A percentile compares a stretch with the other conserved stretches of the same genome.
These are phyloP conservation scores for Temnothorax rugatulus DNA, from an alignment of 2,888 invertebrate species.

Conservation along the genomic window DNA sequence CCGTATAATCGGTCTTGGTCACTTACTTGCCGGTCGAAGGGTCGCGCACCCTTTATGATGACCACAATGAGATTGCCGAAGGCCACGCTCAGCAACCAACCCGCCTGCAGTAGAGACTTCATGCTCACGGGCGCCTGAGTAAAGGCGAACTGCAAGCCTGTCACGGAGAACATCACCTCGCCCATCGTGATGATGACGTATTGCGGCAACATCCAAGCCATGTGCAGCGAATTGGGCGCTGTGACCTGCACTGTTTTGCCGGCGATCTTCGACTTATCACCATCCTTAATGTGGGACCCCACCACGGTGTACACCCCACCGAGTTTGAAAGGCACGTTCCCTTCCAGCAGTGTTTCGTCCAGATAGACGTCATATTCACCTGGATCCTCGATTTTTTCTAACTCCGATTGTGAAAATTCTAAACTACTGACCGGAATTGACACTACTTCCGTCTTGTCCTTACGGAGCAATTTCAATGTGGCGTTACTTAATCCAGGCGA, in stretches of 20 bases:
- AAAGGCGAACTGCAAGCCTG: constrained; percentile 98
- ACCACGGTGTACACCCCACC: constrained; percentile 91
- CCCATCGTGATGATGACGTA: constrained; percentile 96
- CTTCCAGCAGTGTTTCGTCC: constrained; percentile 81
- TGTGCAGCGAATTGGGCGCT: constrained; percentile 91
- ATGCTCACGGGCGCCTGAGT: constrained; percentile 96
- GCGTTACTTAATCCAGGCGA: background rate
- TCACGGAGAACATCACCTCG: constrained; percentile 98
- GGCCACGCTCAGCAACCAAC: constrained; percentile 97
- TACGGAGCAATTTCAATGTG: constrained; percentile 29
- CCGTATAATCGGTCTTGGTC: background rate
- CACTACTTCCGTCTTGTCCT: background rate
- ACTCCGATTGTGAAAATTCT: background rate
- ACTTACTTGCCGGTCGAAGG: constrained; percentile 91
- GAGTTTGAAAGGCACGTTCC: constrained; percentile 86
- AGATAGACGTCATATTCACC: constrained; percentile 86
- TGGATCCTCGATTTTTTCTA: constrained; percentile 81
- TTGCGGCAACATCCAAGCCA: constrained; percentile 96
- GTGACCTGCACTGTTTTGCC: constrained; percentile 87
- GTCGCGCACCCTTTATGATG: constrained; percentile 88
- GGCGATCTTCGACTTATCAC: constrained; percentile 80
- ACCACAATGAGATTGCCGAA: constrained; percentile 98
- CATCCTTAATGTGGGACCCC: constrained; percentile 77
- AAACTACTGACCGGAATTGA: background rate
- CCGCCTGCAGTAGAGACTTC: constrained; percentile 97